A percentile compares a stretch with the other conserved stretches of the same genome.
These are phyloP conservation scores for Ptychadena robeensis DNA, from an alignment of 2,797 vertebrate genomes.

Conservation along the genomic window DNA sequence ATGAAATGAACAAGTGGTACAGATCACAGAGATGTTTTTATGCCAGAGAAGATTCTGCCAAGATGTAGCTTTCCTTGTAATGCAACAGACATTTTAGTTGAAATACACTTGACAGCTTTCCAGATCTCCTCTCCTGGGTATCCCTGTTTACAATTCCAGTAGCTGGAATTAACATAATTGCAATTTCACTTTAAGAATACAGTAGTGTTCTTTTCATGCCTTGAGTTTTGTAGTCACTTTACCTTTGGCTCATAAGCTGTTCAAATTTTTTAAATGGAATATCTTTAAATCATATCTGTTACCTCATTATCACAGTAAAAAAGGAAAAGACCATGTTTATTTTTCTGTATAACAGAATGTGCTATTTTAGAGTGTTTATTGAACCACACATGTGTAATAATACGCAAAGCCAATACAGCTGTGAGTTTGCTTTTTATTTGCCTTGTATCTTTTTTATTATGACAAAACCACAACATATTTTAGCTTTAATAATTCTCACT, in stretches of 20 bases:
- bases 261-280: constrained; percentile 38
- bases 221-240: not conserved
- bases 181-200: constrained; percentile 72
- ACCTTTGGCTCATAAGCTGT: not conserved
- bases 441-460: not conserved
- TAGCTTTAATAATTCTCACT: not conserved
- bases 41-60: constrained; percentile 42
- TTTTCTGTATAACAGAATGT: constrained; percentile 61
- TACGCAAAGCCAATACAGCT: constrained; percentile 75
- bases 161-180: constrained; percentile 72
- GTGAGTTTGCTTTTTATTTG: constrained; percentile 62
- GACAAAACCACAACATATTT: not conserved
- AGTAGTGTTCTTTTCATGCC: constrained; percentile 62
- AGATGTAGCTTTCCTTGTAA: constrained; percentile 59
- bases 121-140: constrained; percentile 61
- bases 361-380: constrained; percentile 53
- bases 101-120: constrained; percentile 61
- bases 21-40: constrained; percentile 40
- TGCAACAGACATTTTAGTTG: constrained; percentile 57
- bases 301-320: constrained; percentile 62
- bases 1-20: constrained; percentile 62
- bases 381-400: constrained; percentile 71
- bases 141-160: constrained; percentile 69
- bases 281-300: constrained; percentile 63
- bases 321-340: constrained; percentile 65